phyloP scores from a whole-genome alignment of 2,888 invertebrate genomes.

The Agonopterix alstromeriana region DNA sequence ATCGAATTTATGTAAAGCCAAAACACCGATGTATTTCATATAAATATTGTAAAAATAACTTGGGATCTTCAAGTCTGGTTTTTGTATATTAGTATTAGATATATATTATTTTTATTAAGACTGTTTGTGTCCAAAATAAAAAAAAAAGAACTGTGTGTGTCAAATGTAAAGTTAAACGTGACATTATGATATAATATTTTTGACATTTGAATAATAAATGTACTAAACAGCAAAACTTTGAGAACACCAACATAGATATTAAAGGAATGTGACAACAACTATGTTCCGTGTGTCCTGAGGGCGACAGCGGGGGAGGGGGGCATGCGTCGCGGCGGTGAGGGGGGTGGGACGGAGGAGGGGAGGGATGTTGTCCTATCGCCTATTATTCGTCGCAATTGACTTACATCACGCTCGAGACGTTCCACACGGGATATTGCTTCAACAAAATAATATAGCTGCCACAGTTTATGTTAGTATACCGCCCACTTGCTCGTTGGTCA shows the following conservation, averaged over 20 bases:
- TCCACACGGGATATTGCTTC: neutral
- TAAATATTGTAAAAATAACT: too few species aligned
- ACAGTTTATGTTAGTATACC: neutral
- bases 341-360: constrained; percentile 6
- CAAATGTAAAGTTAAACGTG: too few species aligned
- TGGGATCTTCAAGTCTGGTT: too few species aligned
- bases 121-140: too few species aligned
- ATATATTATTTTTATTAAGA: too few species aligned
- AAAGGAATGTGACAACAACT: constrained; percentile 67
- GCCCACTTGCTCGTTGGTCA: too few species aligned
- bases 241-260: constrained; percentile 16
- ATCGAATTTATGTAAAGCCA: too few species aligned
- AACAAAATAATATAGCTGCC: neutral
- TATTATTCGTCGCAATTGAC: constrained; percentile 8
- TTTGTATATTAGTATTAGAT: too few species aligned
- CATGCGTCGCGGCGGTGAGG: neutral
- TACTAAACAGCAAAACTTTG: constrained; percentile 27
- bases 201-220: too few species aligned
- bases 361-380: constrained; percentile 7
- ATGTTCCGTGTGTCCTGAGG: constrained; percentile 27
- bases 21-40: too few species aligned
- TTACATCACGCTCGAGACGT: constrained; percentile 6
- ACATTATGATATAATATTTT: too few species aligned
- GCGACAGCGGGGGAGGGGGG: neutral
- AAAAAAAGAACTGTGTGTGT: too few species aligned